A percentile compares a stretch with the other conserved stretches of the same genome.
Evolutionary conservation across 2,113 vertebrate genomes (phyloP).

Genomic region (Climacteris rufus): DNA sequence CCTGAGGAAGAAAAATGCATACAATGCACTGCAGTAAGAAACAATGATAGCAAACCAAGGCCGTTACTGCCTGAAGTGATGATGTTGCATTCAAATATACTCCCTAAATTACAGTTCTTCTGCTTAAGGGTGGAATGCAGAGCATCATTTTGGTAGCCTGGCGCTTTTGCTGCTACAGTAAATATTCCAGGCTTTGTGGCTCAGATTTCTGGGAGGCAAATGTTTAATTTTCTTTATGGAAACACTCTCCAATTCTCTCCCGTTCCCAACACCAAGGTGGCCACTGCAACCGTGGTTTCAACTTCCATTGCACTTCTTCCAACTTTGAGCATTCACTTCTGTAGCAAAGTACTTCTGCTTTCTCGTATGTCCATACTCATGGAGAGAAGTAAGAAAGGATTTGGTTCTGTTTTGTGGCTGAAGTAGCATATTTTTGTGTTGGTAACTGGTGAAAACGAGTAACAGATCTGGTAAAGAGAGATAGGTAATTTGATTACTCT

Average conservation of each 20-base stretch:
- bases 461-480: background rate
- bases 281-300: background rate
- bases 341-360: background rate
- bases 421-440: background rate
- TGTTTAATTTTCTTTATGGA: background rate
- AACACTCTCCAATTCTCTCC: background rate
- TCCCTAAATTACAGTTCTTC: background rate
- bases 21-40: background rate
- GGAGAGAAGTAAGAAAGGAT: background rate
- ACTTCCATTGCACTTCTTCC: background rate
- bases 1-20: background rate
- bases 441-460: background rate
- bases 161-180: background rate
- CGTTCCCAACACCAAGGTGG: background rate
- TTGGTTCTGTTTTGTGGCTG: background rate
- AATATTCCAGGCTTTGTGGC: background rate
- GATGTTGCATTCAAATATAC: background rate
- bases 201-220: background rate
- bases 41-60: background rate
- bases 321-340: background rate
- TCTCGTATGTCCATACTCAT: background rate
- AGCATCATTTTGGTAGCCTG: background rate
- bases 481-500: background rate
- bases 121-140: background rate
- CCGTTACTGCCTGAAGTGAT: background rate